Evolutionary conservation across 2,797 vertebrate species (phyloP), one percentile per base, ranked within the genome.

Genomic region (Sylvia borin): DNA sequence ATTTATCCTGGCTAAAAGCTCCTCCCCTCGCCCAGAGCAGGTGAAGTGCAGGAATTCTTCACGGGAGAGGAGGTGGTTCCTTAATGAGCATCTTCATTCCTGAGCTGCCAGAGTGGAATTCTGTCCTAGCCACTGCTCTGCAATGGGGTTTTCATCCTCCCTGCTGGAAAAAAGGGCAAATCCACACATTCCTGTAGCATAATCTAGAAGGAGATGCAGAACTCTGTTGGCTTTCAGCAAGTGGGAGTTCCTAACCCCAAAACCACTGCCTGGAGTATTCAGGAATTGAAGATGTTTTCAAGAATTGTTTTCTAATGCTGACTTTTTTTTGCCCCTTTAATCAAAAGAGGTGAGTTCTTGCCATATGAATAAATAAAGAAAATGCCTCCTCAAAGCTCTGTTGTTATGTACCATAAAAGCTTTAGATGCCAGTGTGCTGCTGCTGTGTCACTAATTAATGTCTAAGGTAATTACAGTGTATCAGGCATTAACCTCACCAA

Each of bases 1-100:
- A 2, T 80, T 3, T 64, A 1, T 26, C 60, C 27, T 36, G 4
- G 5, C 3, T 4, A 1, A 32, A 43, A 19, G 31, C 24, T 58
- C 31, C 38, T 62, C 9, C 2, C 34, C 57, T 71, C 2, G 0
- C 29, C 38, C 32, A 22, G n/a, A 55, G 57, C 32, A 67, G 77
- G 53, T 70, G 31, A 73, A 79, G n/a, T n/a, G 40, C 55, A 74
- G 68, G 79, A 71, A 38, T 50, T 67, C 42, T 32, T 73, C 32
- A 20, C 31, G 38, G 40, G 73, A 36, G 36, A 36, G 57, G n/a
- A 67, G 57, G 7, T 4, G 9, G 13, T 60, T 80, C 45, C 27
- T 48, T 57, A 19, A 22, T 65, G 60, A 78, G 34, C 58, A n/a
- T 7, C 38, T 85, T 67, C 51, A 31, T 43, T 61, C 47, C n/a